Base-by-base conservation (phyloP, 2,797 vertebrate genomes). In the Megalops cyprinoides region DNA sequence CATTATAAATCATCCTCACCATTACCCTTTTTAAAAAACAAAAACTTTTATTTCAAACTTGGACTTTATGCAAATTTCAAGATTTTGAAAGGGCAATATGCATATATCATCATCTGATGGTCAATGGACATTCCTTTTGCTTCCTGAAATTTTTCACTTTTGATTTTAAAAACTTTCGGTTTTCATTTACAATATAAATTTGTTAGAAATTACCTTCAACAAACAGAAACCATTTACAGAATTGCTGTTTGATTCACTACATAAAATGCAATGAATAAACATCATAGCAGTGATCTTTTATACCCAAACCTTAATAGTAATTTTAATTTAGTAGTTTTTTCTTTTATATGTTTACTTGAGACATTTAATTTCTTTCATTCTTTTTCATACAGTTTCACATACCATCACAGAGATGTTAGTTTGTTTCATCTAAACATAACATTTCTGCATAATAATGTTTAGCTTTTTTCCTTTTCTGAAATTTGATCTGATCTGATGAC, bases 31-130 rank as follows among this genome's bases (percentile, higher is more conserved):
- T 31, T 60, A 25, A n/a, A n/a, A n/a, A n/a, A n/a, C n/a, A 42
- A 18, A 31, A 69, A 69, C 53, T 82, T 82, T 78, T 49, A 44
- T 49, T 60, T 56, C 25, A 23, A 37, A 42, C 75, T 71, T 42
- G n/a, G 28, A 31, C 20, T 14, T 7, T 25, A 25, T 56, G 53
- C 71, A 48, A 65, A 34, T 37, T 18, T 55, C 15, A 56, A 39
- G 51, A 60, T 31, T n/a, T 74, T 75, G 46, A 80, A 75, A 60
- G 39, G 20, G 44, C 20, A 49, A 34, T 42, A 39, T 69, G 18
- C 76, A 28, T 60, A 46, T 49, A 62, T 65, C 42, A 80, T 25
- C 6, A 25, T 60, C 74, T 51, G 34, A 44, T 69, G 5, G 12
- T 23, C 73, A 25, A 37, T 55, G 65, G 34, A 39, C n/a, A 67